These are phyloP conservation scores for Anguilla anguilla DNA, from an alignment of 2,797 vertebrate genomes.

Conservation along the genomic window DNA sequence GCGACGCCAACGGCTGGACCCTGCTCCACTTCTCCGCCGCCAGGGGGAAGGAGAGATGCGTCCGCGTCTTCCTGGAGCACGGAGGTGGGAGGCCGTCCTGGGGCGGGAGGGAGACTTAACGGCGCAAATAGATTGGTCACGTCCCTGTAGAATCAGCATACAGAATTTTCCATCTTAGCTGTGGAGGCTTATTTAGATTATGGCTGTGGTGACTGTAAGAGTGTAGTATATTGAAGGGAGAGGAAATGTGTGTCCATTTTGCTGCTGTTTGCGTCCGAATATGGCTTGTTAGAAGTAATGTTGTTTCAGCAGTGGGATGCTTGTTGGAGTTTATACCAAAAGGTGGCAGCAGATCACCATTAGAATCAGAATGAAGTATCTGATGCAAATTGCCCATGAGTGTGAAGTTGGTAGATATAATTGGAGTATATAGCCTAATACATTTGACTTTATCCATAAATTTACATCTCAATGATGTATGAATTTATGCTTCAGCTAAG, in stretches of 20 bases:
- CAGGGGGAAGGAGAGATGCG: conserved; percentile 95
- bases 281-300: not conserved
- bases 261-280: not conserved
- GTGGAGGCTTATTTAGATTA: not conserved
- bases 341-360: conserved; percentile 46
- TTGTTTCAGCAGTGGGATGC: not conserved
- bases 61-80: conserved; percentile 95
- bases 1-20: conserved; percentile 97
- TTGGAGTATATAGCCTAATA: not conserved
- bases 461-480: not conserved
- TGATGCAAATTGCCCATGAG: not conserved
- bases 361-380: not conserved
- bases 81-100: conserved; percentile 80
- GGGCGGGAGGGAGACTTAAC: not conserved
- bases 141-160: not conserved
- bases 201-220: not conserved
- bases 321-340: not conserved
- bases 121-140: not conserved
- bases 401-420: not conserved
- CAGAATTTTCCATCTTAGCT: not conserved
- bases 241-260: not conserved
- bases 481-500: not conserved
- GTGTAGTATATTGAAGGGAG: not conserved
- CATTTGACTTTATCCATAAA: not conserved
- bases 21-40: conserved; percentile 97